Evolutionary conservation across 1,140 invertebrate species (phyloP).

Genomic region (Ylistrum balloti): DNA sequence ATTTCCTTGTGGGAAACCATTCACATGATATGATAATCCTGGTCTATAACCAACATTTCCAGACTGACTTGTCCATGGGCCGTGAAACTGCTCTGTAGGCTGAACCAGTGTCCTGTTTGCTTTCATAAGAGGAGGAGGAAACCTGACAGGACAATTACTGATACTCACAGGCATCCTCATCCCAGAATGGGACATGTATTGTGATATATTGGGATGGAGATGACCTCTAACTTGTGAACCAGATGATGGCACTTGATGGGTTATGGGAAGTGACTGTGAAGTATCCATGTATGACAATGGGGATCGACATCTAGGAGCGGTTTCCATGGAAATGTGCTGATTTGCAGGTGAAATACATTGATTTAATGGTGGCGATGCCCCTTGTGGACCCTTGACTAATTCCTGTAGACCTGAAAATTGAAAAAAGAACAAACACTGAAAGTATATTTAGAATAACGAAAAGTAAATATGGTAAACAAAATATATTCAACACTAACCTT

Average conservation of each 20-base stretch:
- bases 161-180: neutral
- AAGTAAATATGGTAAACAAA: too few species aligned
- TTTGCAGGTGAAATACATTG: neutral
- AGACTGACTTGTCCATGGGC: neutral
- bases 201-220: slow-evolving; percentile 1
- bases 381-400: neutral
- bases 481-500: too few species aligned
- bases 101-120: neutral
- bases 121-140: neutral
- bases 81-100: neutral
- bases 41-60: neutral
- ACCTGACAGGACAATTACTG: neutral
- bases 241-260: neutral
- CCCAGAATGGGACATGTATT: neutral
- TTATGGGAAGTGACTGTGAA: neutral
- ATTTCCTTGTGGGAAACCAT: neutral
- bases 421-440: neutral
- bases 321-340: too few species aligned
- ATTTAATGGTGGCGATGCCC: neutral
- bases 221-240: slow-evolving; percentile 7
- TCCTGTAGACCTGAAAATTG: neutral
- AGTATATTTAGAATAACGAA: too few species aligned
- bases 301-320: neutral
- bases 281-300: neutral
- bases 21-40: neutral